Evolutionary conservation across 2,888 invertebrate genomes (phyloP).

Genomic region (Drosophila mimica): DNA sequence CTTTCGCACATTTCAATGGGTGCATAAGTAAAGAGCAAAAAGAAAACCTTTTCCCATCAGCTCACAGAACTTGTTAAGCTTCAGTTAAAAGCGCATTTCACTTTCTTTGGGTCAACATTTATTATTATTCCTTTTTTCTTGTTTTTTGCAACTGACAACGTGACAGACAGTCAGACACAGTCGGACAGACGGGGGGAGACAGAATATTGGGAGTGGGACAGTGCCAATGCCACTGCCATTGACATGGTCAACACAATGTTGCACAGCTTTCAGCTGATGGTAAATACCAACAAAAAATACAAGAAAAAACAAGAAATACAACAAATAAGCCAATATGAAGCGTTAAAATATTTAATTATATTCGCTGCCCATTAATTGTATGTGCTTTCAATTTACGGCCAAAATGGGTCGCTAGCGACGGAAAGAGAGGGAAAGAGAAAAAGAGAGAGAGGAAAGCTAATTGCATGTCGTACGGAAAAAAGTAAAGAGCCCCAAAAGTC

Average conservation of each 20-base stretch:
- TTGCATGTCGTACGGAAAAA: slow-evolving; percentile 39
- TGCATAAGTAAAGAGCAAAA: slow-evolving; percentile 2
- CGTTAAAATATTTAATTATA: slow-evolving; percentile 31
- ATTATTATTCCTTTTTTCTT: slow-evolving; percentile 1
- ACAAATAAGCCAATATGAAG: slow-evolving; percentile 4
- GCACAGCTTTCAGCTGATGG: slow-evolving; percentile 18
- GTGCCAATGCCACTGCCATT: slow-evolving; percentile 54
- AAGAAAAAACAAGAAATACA: neutral
- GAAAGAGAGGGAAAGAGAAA: slow-evolving; percentile 11
- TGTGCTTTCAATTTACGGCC: slow-evolving; percentile 40
- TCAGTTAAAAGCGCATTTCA: slow-evolving; percentile 46
- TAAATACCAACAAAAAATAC: slow-evolving; percentile 1
- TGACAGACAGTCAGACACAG: slow-evolving; percentile 19
- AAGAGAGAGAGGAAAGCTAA: slow-evolving; percentile 33
- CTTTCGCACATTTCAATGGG: neutral
- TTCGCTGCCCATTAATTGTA: slow-evolving; percentile 41
- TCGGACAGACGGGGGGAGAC: slow-evolving; percentile 3
- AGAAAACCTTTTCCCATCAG: slow-evolving; percentile 11
- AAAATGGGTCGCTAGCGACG: slow-evolving; percentile 41
- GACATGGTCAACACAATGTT: slow-evolving; percentile 60
- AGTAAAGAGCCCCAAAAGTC: slow-evolving; percentile 39
- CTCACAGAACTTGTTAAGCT: slow-evolving; percentile 56
- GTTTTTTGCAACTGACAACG: slow-evolving; percentile 24
- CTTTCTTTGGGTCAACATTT: slow-evolving; percentile 55
- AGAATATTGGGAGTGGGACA: slow-evolving; percentile 27